Conservation (phyloP, 2,888 invertebrate genomes). For the Campopleginae sp. region DNA sequence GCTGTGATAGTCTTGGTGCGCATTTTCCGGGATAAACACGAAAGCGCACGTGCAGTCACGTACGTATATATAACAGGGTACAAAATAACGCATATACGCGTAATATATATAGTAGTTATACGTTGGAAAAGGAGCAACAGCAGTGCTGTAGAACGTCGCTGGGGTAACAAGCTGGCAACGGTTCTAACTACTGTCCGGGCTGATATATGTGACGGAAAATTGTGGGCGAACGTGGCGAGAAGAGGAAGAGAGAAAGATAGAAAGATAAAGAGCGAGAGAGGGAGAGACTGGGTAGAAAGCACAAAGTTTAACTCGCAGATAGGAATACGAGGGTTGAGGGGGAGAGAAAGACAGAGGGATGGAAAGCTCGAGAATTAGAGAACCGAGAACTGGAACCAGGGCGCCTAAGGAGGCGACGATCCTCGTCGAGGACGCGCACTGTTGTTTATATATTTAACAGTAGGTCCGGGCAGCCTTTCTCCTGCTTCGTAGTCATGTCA, state of each 20-base stretch:
- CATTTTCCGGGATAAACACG: constrained; percentile 69
- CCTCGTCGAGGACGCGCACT: constrained; percentile 46
- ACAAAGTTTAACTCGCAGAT: constrained; percentile 52
- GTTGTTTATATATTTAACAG: constrained; percentile 45
- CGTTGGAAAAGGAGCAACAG: constrained; percentile 53
- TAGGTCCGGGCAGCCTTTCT: constrained; percentile 36
- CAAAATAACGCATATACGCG: constrained; percentile 38
- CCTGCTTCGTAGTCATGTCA: background rate
- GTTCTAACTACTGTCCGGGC: constrained; percentile 82
- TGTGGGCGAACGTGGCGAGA: constrained; percentile 78
- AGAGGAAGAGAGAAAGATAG: constrained; percentile 56
- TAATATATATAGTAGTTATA: constrained; percentile 29
- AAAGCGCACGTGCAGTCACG: constrained; percentile 69
- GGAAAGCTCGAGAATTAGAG: constrained; percentile 64
- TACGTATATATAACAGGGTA: constrained; percentile 55
- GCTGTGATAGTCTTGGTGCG: constrained; percentile 60
- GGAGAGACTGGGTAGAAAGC: constrained; percentile 55
- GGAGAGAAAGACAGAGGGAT: constrained; percentile 44
- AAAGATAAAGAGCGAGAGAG: constrained; percentile 48
- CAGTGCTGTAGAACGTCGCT: constrained; percentile 61
- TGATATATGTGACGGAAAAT: constrained; percentile 84
- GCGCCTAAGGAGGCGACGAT: constrained; percentile 65
- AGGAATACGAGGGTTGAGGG: constrained; percentile 53
- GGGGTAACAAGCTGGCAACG: constrained; percentile 84
- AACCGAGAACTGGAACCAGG: constrained; percentile 60